Conservation (phyloP, 2,888 invertebrate genomes). For the Conus canariensis region DNA sequence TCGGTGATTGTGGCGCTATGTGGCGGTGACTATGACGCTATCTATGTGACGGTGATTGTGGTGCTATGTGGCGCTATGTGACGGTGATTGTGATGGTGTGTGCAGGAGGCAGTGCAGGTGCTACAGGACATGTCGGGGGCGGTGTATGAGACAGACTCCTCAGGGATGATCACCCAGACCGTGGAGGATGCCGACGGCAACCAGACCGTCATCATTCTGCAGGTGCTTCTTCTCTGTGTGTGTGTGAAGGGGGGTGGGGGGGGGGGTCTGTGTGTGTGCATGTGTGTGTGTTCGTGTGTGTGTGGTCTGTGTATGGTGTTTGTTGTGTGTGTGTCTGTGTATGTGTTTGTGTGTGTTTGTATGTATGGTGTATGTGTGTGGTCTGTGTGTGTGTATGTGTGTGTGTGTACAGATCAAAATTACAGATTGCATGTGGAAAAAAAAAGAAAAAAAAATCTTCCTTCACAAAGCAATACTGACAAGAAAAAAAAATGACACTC, state of each 20-base stretch:
- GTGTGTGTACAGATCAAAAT: too few species aligned
- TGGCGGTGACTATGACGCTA: neutral
- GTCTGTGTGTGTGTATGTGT: too few species aligned
- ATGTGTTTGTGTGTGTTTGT: too few species aligned
- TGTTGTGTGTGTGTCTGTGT: neutral
- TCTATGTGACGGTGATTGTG: neutral
- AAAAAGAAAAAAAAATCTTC: too few species aligned
- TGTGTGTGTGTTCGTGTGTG: neutral
- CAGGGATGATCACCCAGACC: conserved; percentile 54
- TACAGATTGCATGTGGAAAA: too few species aligned
- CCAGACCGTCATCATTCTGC: conserved; percentile 68
- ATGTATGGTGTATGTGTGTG: too few species aligned
- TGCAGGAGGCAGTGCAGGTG: conserved; percentile 64
- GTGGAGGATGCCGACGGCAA: conserved; percentile 60
- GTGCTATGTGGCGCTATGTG: neutral
- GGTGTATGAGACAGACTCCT: conserved; percentile 52
- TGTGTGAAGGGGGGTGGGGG: too few species aligned
- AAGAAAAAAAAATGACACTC: too few species aligned
- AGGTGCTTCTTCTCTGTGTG: conserved; percentile 38
- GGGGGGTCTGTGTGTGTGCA: neutral
- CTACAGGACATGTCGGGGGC: conserved; percentile 64
- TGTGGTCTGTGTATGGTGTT: neutral
- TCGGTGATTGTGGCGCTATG: neutral
- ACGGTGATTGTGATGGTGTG: neutral
- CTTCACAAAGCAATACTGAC: too few species aligned